phyloP scores from a whole-genome alignment of 2,888 invertebrate genomes.

The Xylota sylvarum region DNA sequence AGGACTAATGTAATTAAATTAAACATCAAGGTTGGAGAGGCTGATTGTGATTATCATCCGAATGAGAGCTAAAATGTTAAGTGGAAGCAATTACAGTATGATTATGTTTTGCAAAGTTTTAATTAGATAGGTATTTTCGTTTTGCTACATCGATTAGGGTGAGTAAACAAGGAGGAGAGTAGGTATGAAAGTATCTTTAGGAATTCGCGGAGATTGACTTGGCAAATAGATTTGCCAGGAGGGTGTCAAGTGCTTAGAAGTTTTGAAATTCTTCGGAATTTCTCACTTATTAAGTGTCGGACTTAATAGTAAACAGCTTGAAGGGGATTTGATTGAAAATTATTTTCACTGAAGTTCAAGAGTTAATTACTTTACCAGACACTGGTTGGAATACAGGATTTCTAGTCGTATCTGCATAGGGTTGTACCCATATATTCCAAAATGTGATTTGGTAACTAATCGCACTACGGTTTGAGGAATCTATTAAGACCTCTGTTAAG shows the following conservation, averaged over 20 bases:
- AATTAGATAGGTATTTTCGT: neutral
- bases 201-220: neutral
- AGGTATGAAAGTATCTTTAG: too few species aligned
- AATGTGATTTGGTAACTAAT: too few species aligned
- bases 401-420: too few species aligned
- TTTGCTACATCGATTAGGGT: neutral
- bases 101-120: neutral
- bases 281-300: neutral
- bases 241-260: neutral
- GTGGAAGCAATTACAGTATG: neutral
- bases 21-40: neutral
- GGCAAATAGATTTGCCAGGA: neutral
- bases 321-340: too few species aligned
- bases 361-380: too few species aligned
- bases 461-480: too few species aligned
- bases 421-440: too few species aligned
- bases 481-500: too few species aligned
- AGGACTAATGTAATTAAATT: conserved; percentile 27
- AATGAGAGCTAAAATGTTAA: neutral
- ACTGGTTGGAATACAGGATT: too few species aligned
- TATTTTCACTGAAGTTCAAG: too few species aligned
- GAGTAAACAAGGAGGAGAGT: neutral
- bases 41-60: neutral
- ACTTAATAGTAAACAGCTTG: too few species aligned
- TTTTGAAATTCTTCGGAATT: neutral